phyloP scores from a whole-genome alignment of 2,113 vertebrate genomes.

The Eretmochelys imbricata region DNA sequence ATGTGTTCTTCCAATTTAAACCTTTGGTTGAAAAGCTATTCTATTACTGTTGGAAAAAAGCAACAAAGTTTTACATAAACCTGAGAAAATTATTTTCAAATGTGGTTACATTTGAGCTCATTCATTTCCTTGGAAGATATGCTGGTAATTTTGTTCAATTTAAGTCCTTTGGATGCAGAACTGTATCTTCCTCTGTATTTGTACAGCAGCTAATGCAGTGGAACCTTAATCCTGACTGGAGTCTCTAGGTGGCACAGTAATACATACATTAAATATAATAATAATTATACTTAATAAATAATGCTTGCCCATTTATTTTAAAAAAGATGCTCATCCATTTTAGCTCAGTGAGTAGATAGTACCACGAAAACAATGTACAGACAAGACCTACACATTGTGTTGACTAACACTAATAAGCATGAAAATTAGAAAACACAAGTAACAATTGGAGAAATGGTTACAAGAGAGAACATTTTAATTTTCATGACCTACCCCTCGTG shows the following conservation, averaged over 20 bases:
- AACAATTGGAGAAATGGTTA: background rate
- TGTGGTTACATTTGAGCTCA: background rate
- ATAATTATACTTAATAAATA: background rate
- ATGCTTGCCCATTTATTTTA: background rate
- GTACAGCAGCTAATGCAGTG: background rate
- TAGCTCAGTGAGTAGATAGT: fast-evolving
- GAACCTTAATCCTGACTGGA: background rate
- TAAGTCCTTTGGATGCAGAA: background rate
- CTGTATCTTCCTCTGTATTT: background rate
- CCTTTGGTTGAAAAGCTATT: background rate
- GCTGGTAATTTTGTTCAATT: background rate
- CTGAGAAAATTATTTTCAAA: background rate
- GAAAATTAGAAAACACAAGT: background rate
- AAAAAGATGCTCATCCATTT: background rate
- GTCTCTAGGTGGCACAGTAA: fast-evolving
- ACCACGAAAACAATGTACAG: background rate
- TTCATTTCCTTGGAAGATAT: background rate
- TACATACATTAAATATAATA: background rate
- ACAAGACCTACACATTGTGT: background rate
- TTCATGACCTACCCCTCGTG: conserved; percentile 70
- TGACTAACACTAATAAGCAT: background rate
- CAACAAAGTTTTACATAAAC: background rate
- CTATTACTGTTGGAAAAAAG: background rate
- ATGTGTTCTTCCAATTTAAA: background rate
- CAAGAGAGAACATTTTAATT: background rate